A percentile compares a stretch with the other conserved stretches of the same genome.
These are phyloP conservation scores for Myotis davidii DNA, from an alignment of 2,113 vertebrate genomes.

Conservation along the genomic window DNA sequence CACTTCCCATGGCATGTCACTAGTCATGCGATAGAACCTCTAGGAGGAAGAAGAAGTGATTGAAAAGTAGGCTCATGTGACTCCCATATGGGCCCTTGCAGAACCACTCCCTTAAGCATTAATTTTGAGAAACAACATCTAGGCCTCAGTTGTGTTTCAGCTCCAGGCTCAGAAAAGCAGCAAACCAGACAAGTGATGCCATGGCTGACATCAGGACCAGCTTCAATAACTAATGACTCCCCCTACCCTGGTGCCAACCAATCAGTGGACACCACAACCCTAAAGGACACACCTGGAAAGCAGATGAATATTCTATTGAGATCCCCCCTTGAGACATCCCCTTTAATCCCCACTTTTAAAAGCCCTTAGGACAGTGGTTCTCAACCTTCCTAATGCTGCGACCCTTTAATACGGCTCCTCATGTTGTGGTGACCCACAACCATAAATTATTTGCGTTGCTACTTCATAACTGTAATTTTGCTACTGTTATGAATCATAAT, in stretches of 20 bases:
- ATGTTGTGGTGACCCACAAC: too few relatives aligned
- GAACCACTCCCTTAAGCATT: background rate
- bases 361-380: background rate
- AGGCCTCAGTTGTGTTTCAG: background rate
- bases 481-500: too few relatives aligned
- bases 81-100: too few relatives aligned
- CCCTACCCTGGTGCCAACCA: background rate
- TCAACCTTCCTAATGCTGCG: too few relatives aligned
- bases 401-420: too few relatives aligned
- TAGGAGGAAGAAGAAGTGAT: background rate
- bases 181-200: background rate
- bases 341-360: background rate
- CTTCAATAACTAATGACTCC: background rate
- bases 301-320: too few relatives aligned
- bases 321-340: background rate
- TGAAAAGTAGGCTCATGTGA: too few relatives aligned
- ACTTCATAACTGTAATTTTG: too few relatives aligned
- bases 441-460: too few relatives aligned
- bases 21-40: background rate
- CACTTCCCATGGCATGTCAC: background rate
- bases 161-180: background rate
- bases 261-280: background rate
- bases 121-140: background rate
- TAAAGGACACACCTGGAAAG: background rate
- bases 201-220: background rate